Conservation (phyloP, 2,888 invertebrate genomes). For the Andricus quercusramuli region DNA sequence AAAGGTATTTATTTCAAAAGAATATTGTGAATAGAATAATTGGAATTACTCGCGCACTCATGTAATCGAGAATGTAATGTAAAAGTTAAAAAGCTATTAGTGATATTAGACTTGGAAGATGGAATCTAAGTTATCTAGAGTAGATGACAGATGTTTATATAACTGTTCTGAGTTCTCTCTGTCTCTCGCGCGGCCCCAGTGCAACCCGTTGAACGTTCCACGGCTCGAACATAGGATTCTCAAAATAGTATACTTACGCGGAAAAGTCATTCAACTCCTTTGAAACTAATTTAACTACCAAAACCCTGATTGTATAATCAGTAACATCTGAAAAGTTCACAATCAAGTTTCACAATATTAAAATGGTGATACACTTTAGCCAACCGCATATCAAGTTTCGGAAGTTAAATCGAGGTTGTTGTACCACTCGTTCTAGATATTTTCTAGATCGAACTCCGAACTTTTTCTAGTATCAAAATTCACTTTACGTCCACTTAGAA, state of each 20-base stretch:
- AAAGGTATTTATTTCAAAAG: too few relatives aligned
- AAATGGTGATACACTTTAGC: neutral
- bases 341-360: neutral
- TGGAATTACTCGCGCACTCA: too few relatives aligned
- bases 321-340: neutral
- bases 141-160: slow-evolving; percentile 18
- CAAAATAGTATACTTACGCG: slow-evolving; percentile 28
- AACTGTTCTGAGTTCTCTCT: neutral
- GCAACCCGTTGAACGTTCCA: slow-evolving; percentile 11
- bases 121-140: neutral
- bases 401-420: neutral
- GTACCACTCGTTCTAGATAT: neutral
- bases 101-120: too few relatives aligned
- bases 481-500: too few relatives aligned
- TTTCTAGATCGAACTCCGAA: neutral
- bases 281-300: neutral
- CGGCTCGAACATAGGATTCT: slow-evolving; percentile 11
- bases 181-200: neutral
- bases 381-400: neutral
- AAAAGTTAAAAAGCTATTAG: too few relatives aligned
- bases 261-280: slow-evolving; percentile 14
- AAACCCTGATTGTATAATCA: neutral
- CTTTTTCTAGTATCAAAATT: neutral
- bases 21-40: too few relatives aligned
- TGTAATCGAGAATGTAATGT: too few relatives aligned